A percentile compares a stretch with the other conserved stretches of the same genome.
phyloP scores from a whole-genome alignment of 1,140 invertebrate genomes.

The Rhizoglyphus robini region DNA sequence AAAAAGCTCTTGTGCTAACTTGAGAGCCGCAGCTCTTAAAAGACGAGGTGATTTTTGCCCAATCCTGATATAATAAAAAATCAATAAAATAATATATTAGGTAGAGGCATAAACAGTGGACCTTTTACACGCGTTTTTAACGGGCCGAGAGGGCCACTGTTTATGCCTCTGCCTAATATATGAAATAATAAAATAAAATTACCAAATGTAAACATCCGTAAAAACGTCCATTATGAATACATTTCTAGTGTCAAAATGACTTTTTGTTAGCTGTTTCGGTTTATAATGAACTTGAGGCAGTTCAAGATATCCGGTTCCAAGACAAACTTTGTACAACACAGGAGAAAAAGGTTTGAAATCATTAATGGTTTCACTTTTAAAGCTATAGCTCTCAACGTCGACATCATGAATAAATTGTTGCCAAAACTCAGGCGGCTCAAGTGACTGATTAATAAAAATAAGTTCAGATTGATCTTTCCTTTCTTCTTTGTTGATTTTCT shows the following conservation, averaged over 20 bases:
- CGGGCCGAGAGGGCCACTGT: too few relatives aligned
- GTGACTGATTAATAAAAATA: constrained; percentile 60
- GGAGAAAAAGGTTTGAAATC: constrained; percentile 61
- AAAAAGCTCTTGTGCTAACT: constrained; percentile 85
- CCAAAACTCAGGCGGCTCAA: constrained; percentile 77
- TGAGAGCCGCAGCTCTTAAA: constrained; percentile 86
- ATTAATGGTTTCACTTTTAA: constrained; percentile 55
- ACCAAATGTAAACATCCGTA: constrained; percentile 96
- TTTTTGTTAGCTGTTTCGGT: constrained; percentile 35
- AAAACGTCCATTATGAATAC: constrained; percentile 96
- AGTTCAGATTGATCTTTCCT: constrained; percentile 88
- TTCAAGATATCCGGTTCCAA: constrained; percentile 97
- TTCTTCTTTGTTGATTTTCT: constrained; percentile 98
- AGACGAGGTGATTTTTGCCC: constrained; percentile 93
- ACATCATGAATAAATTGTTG: constrained; percentile 36
- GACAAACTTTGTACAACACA: constrained; percentile 76
- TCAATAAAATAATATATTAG: constrained; percentile 10
- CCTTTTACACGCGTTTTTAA: too few relatives aligned
- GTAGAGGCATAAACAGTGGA: too few relatives aligned
- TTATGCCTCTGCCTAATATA: too few relatives aligned
- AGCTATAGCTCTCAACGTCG: constrained; percentile 24
- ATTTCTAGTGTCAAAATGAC: constrained; percentile 56
- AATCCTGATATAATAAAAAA: constrained; percentile 49
- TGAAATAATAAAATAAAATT: constrained; percentile 30
- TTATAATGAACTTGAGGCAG: constrained; percentile 61